These are phyloP conservation scores for Corythoichthys intestinalis DNA, from an alignment of 2,113 vertebrate genomes.

Conservation along the genomic window DNA sequence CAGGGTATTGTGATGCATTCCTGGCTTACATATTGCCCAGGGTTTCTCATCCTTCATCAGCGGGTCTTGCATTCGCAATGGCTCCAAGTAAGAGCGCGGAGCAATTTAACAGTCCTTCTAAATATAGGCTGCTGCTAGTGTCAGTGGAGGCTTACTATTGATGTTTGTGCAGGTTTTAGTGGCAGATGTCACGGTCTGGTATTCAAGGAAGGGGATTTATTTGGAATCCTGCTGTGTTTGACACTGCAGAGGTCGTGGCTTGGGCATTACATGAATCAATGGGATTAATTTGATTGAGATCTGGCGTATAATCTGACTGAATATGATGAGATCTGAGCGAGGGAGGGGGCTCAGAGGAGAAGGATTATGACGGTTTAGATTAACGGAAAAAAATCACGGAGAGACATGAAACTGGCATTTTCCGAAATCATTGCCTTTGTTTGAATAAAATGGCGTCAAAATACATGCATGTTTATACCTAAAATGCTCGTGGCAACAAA, in stretches of 20 bases:
- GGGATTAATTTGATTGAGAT: conserved; percentile 63
- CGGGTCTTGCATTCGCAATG: conserved; percentile 28
- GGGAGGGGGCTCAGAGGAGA: conserved; percentile 40
- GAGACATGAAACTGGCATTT: conserved; percentile 5
- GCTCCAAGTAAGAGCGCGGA: conserved; percentile 21
- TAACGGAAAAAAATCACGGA: conserved; percentile 29
- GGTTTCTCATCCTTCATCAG: conserved; percentile 38
- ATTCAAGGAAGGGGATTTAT: conserved; percentile 58
- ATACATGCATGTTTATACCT: neutral
- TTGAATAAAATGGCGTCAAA: neutral
- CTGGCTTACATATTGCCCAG: conserved; percentile 33
- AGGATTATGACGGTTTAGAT: conserved; percentile 59
- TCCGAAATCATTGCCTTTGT: conserved; percentile 9
- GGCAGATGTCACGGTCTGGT: conserved; percentile 59
- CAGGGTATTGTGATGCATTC: conserved; percentile 66
- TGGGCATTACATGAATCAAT: conserved; percentile 59
- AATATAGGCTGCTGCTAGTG: conserved; percentile 48
- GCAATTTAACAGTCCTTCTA: conserved; percentile 35
- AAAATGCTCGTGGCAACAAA: neutral
- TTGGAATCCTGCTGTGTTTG: conserved; percentile 40
- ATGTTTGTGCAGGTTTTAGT: conserved; percentile 62
- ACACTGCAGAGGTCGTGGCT: conserved; percentile 43
- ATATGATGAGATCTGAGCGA: conserved; percentile 39
- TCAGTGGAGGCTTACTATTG: conserved; percentile 50
- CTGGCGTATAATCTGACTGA: conserved; percentile 58